Base-by-base conservation (phyloP, 2,113 vertebrate species). In the Arizona elegans region DNA sequence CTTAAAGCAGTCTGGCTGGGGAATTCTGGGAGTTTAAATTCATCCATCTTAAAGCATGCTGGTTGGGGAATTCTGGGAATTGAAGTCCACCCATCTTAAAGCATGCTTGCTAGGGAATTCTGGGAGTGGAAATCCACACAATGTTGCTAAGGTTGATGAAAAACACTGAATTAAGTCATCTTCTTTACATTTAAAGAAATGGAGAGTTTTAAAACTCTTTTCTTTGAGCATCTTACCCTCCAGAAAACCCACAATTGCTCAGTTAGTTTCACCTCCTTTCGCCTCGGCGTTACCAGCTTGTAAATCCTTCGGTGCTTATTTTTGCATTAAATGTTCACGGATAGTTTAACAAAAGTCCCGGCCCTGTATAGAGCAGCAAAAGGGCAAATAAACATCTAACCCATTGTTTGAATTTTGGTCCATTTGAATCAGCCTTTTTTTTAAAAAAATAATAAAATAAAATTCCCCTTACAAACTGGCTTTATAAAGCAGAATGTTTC, bases 321-420 rank as follows among this genome's bases (percentile, higher is more conserved):
- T 43, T 38, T 81, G 8, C 95, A 95, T 75, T 90, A 95, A 90
- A 0, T 21, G 53, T 90, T 94, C 86, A 65, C 90, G 93, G 95
- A 23, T 17, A 88, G 47, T 23, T 81, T 81, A 21, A 52, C 91
- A 90, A 23, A 4, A 12, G 91, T 54, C 89, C 38, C 19, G 8
- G n/a, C 15, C 86, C 91, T 86, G 43, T 90, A 62, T 94, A 95
- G 94, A 95, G 93, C 23, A 54, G 94, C 86, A 65, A 91, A 90
- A 91, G 92, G 96, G 55, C 96, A 97, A 95, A 94, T 96, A 96
- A 96, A 94, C 93, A 95, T 47, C n/a, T 95, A 86, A 56, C 33
- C 89, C 93, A 95, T 92, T 81, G 65, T 3, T 95, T 91, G 87
- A 96, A 94, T 95, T 95, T 95, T 33, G 88, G 9, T 90, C 89